Evolutionary conservation across 2,797 vertebrate genomes (phyloP), one percentile per base, ranked within the genome.

Genomic region (Sebastes minor): DNA sequence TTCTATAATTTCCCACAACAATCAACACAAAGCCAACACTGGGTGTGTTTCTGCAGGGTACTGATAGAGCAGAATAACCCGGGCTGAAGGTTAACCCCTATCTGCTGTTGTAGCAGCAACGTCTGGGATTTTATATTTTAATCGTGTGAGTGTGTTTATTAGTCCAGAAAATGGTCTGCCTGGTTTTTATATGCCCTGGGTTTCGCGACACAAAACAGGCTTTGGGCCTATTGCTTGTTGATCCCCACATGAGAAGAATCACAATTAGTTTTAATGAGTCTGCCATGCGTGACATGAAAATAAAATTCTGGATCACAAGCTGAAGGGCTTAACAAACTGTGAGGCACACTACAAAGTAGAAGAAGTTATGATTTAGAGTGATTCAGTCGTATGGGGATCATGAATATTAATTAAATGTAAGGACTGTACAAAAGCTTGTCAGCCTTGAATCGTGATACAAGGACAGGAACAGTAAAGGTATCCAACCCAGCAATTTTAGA

Each of bases 251-350:
- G 65, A 62, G 81, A 76, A 70, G 35, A 86, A 76, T 61, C 14
- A 9, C 57, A 82, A 78, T 74, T 78, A 75, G 53, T 79, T 84
- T 86, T 80, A 88, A 85, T 88, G 85, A 84, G 80, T 71, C 56
- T 62, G 35, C 59, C 25, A 38, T 68, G 72, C 12, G 22, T 80
- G 86, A 82, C 55, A 80, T 33, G 49, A 68, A 59, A 62, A 72
- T 71, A 52, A 71, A 71, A 78, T 27, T 63, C 35, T 27, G 30
- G n/a, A 76, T 69, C 68, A 62, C 10, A 64, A 53, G 74, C 73
- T 70, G 49, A 82, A 69, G 69, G 30, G 78, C 53, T 84, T 76
- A 65, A 66, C 14, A 38, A 66, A 62, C 55, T 63, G n/a, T 56
- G 6, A 33, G 57, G 61, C 49, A 49, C 30, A 27, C 46, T 65